Percentiles rank a stretch among this genome's conserved stretches.
Evolutionary conservation across 2,888 invertebrate species (phyloP).

Genomic region (Agrilus biguttatus): DNA sequence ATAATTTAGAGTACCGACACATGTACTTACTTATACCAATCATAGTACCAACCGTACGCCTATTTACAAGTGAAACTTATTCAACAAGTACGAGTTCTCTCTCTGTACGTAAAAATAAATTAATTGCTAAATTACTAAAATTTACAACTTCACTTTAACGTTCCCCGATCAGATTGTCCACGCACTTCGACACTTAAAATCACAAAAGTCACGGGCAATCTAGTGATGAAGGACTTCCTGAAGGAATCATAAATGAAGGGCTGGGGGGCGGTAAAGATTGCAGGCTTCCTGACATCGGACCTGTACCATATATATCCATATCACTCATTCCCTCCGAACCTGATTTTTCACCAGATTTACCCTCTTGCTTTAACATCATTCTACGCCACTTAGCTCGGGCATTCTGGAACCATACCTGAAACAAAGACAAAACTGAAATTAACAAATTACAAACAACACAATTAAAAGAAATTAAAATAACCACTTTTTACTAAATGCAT

Average conservation of each 20-base stretch:
- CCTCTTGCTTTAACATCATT: slow-evolving; percentile 70
- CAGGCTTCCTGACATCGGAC: slow-evolving; percentile 43
- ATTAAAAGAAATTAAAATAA: too few species aligned
- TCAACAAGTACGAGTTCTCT: too few species aligned
- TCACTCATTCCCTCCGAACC: slow-evolving; percentile 45
- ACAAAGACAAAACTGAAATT: slow-evolving; percentile 28
- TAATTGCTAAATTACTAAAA: too few species aligned
- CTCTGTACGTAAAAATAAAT: too few species aligned
- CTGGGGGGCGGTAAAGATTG: slow-evolving; percentile 55
- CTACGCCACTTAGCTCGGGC: slow-evolving; percentile 88
- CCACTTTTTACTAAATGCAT: too few species aligned
- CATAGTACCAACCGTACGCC: too few species aligned
- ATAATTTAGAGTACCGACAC: too few species aligned
- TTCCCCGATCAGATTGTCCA: too few species aligned
- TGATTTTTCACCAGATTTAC: slow-evolving; percentile 52
- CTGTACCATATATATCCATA: slow-evolving; percentile 43
- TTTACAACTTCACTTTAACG: too few species aligned
- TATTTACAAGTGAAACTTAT: too few species aligned
- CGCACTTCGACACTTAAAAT: background rate
- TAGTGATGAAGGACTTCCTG: slow-evolving; percentile 55
- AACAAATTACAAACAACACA: background rate
- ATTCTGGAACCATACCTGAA: slow-evolving; percentile 92
- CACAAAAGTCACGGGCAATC: slow-evolving; percentile 49
- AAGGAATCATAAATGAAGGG: slow-evolving; percentile 54
- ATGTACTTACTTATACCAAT: too few species aligned